These are phyloP conservation scores for Schizotus pectinicornis DNA, from an alignment of 2,888 invertebrate species.

Conservation along the genomic window DNA sequence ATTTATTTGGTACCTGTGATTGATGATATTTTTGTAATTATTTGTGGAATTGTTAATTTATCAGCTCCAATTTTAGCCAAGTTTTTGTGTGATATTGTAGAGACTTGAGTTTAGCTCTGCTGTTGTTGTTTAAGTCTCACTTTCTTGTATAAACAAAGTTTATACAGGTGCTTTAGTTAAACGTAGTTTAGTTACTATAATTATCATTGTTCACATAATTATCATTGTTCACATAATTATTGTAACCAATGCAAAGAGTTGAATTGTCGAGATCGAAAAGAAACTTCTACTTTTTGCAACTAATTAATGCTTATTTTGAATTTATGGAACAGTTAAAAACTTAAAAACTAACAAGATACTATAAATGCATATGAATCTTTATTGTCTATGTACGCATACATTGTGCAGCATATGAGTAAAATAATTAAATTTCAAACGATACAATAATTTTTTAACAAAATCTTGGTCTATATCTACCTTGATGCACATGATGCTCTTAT, in stretches of 20 bases:
- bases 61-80: slow-evolving; percentile 10
- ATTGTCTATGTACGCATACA: too few relatives aligned
- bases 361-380: not conserved
- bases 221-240: too few relatives aligned
- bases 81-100: not conserved
- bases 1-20: slow-evolving; percentile 1
- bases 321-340: not conserved
- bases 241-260: too few relatives aligned
- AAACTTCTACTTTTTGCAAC: too few relatives aligned
- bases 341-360: not conserved
- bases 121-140: too few relatives aligned
- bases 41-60: slow-evolving; percentile 18
- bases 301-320: too few relatives aligned
- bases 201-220: too few relatives aligned
- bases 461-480: slow-evolving; percentile 12
- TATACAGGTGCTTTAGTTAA: too few relatives aligned
- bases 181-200: too few relatives aligned
- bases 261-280: too few relatives aligned
- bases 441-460: slow-evolving; percentile 11
- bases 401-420: slow-evolving; percentile 19
- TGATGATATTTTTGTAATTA: slow-evolving; percentile 19
- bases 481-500: slow-evolving; percentile 7
- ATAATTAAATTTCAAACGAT: slow-evolving; percentile 12
- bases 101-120: too few relatives aligned
- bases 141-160: too few relatives aligned